phyloP scores from a whole-genome alignment of 35 echinoderm and acorn worm genomes.

The Heliocidaris erythrogramma region DNA sequence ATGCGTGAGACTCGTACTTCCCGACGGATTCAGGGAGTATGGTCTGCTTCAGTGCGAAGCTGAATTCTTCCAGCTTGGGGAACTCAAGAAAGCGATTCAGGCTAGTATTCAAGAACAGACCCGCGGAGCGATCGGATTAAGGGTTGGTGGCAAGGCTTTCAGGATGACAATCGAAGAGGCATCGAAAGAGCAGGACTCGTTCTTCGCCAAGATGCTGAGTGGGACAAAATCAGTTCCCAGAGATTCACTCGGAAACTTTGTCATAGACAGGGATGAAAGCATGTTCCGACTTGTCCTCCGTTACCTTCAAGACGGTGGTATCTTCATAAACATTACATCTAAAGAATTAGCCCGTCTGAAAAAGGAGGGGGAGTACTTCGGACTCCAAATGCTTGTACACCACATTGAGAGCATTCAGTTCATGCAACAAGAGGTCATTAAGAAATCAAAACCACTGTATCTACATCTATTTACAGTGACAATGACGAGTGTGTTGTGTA shows the following conservation, averaged over 20 bases:
- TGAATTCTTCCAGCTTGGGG: neutral
- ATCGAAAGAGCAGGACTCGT: neutral
- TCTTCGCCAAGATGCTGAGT: neutral
- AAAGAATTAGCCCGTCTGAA: neutral
- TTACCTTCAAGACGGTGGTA: neutral
- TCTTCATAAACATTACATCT: neutral
- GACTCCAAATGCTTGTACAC: neutral
- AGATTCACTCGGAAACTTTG: neutral
- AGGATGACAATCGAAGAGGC: neutral
- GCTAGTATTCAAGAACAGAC: neutral
- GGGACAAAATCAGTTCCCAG: neutral
- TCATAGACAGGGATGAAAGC: neutral
- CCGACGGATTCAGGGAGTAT: neutral
- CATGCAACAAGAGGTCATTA: neutral
- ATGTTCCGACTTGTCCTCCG: neutral
- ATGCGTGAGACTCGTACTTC: neutral
- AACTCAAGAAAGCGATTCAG: neutral
- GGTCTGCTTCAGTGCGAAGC: neutral
- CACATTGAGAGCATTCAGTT: neutral
- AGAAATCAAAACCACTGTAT: too few species aligned
- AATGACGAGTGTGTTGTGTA: neutral
- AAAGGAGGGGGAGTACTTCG: constrained; percentile 1
- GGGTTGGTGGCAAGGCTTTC: neutral
- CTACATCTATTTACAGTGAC: neutral
- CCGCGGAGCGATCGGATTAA: neutral